Base-by-base conservation (phyloP, 2,113 vertebrate species). In the Calcarius ornatus region DNA sequence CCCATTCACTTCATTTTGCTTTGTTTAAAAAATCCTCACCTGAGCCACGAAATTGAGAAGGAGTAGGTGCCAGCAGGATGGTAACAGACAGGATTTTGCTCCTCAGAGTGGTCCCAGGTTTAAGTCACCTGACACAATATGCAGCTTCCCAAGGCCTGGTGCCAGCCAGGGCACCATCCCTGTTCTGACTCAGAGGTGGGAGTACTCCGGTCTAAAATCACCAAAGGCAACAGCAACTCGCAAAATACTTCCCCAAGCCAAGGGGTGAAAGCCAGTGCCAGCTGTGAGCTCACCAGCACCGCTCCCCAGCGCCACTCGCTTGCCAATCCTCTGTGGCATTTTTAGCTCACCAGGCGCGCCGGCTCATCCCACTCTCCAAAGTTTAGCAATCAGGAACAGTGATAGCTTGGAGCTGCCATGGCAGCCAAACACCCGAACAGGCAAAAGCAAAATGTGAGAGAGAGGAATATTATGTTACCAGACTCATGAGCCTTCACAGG, bases 401-500 rank as follows among this genome's bases (percentile, higher is more conserved):
- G 4, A 91, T 86, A 84, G 81, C 76, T 92, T 24, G 42, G 66
- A 93, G 94, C 89, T 94, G 70, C 89, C 64, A 82, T 27, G 25
- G 87, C 57, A 94, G 84, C 88, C 72, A 93, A 95, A 96, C 72
- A 82, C 21, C 57, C 89, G 37, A 90, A 93, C 76, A 92, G 75
- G 86, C 57, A 50, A 61, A 76, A 57, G 66, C 14, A 0, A 88
- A 71, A 86, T 4, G 15, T 9, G 12, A 35, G 54, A 82, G 85
- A 88, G 80, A 51, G 35, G 16, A 88, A 53, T 72, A 86, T 2
- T 48, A 37, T 4, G 3, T 50, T 54, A 79, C 33, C 7, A 6
- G 28, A 48, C 42, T 51, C 42, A 5, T 19, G 17, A 80, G 27
- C 40, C 38, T 38, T 35, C 69, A 63, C 17, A 22, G 51, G 72